Conservation (phyloP, 2,888 invertebrate genomes). For the Euphydryas editha region DNA sequence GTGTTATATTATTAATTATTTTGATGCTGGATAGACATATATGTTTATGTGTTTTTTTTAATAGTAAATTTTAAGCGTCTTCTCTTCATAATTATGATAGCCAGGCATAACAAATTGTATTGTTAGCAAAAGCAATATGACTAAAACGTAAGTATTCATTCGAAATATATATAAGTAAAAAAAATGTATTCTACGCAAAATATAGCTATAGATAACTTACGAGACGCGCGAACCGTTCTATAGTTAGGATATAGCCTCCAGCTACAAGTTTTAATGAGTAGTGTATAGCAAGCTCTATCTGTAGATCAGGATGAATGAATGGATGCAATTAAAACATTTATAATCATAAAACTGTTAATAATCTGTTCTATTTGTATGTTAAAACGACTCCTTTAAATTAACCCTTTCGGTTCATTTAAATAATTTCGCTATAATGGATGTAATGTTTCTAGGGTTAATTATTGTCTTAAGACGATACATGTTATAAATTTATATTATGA, state of each 20-base stretch:
- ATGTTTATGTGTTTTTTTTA: too few relatives aligned
- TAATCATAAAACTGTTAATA: constrained; percentile 37
- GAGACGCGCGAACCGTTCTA: constrained; percentile 15
- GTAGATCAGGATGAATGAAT: constrained; percentile 38
- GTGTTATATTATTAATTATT: too few relatives aligned
- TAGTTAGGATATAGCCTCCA: constrained; percentile 30
- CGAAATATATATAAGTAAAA: too few relatives aligned
- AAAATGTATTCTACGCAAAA: too few relatives aligned
- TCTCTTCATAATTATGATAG: too few relatives aligned
- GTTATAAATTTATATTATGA: not conserved
- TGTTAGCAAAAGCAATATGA: too few relatives aligned
- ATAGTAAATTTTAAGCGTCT: too few relatives aligned
- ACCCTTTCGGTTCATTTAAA: constrained; percentile 16
- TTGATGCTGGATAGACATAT: too few relatives aligned
- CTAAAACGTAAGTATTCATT: too few relatives aligned
- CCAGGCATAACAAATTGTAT: too few relatives aligned
- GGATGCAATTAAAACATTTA: constrained; percentile 39
- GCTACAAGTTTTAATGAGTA: constrained; percentile 41
- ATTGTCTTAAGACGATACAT: not conserved
- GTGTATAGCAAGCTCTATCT: constrained; percentile 31
- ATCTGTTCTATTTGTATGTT: constrained; percentile 36
- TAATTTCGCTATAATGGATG: constrained; percentile 7
- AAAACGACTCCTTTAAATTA: constrained; percentile 18
- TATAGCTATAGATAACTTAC: too few relatives aligned
- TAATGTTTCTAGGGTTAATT: not conserved